A percentile compares a stretch with the other conserved stretches of the same genome.
phyloP scores from a whole-genome alignment of 2,113 vertebrate genomes.

The Cathartes aura region DNA sequence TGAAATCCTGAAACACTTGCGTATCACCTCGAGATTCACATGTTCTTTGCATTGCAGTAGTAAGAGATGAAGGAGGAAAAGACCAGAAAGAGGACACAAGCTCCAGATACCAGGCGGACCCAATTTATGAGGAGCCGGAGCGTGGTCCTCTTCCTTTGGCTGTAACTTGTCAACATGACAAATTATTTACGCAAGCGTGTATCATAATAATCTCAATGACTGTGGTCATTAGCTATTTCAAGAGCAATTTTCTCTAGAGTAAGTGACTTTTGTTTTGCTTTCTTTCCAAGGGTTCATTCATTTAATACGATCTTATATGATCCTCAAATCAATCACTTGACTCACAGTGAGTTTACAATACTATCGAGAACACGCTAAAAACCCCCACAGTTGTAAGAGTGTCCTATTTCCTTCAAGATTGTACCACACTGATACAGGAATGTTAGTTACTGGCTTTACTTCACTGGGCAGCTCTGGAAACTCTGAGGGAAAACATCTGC shows the following conservation, averaged over 20 bases:
- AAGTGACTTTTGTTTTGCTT: not conserved
- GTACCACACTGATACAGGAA: not conserved
- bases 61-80: not conserved
- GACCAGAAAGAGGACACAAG: not conserved
- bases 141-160: not conserved
- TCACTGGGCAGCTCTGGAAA: not conserved
- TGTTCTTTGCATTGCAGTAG: fast-evolving
- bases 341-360: not conserved
- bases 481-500: not conserved
- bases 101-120: not conserved
- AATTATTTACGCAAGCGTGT: not conserved
- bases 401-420: not conserved
- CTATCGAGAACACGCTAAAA: not conserved
- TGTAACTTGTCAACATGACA: not conserved
- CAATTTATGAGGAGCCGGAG: not conserved
- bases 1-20: not conserved
- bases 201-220: not conserved
- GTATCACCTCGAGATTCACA: fast-evolving
- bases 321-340: not conserved
- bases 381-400: not conserved
- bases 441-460: not conserved
- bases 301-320: fast-evolving
- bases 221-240: not conserved
- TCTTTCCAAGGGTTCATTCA: not conserved
- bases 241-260: not conserved